These are phyloP conservation scores for Pantherophis guttatus DNA, from an alignment of 2,113 vertebrate genomes.

Conservation along the genomic window DNA sequence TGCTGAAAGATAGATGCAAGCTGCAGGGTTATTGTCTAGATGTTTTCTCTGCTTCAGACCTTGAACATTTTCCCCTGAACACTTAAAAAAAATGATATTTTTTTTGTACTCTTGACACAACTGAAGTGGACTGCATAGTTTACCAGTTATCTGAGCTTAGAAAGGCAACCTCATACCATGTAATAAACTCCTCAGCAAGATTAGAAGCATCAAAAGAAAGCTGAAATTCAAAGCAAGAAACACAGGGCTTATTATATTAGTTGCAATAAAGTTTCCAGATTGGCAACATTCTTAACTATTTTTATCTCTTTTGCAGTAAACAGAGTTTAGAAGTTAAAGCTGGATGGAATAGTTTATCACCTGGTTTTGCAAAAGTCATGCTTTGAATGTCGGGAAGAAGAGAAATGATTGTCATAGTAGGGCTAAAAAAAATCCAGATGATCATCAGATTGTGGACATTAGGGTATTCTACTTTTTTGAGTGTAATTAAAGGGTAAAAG, in stretches of 20 bases:
- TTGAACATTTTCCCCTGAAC: slow-evolving; percentile 49
- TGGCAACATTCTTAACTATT: slow-evolving; percentile 55
- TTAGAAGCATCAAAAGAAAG: slow-evolving; percentile 59
- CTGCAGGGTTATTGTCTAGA: slow-evolving; percentile 32
- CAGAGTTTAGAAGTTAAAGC: slow-evolving; percentile 43
- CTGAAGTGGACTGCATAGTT: slow-evolving; percentile 57
- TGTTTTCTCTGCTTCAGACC: slow-evolving; percentile 30
- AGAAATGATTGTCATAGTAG: background rate
- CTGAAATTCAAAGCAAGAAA: slow-evolving; percentile 59
- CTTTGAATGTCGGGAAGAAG: slow-evolving; percentile 37
- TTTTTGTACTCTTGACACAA: slow-evolving; percentile 58
- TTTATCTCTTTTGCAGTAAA: slow-evolving; percentile 53
- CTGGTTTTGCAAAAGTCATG: slow-evolving; percentile 41
- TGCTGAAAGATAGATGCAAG: slow-evolving; percentile 18
- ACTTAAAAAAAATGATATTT: slow-evolving; percentile 38
- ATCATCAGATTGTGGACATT: background rate
- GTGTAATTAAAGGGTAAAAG: background rate
- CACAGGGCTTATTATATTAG: slow-evolving; percentile 9
- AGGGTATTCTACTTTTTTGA: background rate
- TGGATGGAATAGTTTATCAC: slow-evolving; percentile 53
- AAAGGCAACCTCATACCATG: slow-evolving; percentile 46
- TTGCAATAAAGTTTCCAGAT: slow-evolving; percentile 53
- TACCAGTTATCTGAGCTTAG: slow-evolving; percentile 36
- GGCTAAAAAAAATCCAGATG: background rate
- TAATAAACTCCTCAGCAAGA: slow-evolving; percentile 62